A percentile compares a stretch with the other conserved stretches of the same genome.
Evolutionary conservation across 2,888 invertebrate species (phyloP).

Genomic region (Nasonia oneida): DNA sequence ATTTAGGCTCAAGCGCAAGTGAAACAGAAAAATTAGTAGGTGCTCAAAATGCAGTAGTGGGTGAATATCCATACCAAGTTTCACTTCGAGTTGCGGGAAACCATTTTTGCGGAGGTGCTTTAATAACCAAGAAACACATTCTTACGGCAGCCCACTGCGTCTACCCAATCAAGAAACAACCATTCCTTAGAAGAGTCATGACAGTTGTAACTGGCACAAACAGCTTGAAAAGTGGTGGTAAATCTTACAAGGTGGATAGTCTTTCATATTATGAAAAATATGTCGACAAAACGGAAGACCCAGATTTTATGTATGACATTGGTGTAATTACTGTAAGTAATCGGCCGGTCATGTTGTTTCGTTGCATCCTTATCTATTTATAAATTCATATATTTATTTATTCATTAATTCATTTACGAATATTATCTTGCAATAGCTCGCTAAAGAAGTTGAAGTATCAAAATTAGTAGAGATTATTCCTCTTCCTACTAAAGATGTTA

Average conservation of each 20-base stretch:
- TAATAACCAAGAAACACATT: neutral
- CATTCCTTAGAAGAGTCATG: neutral
- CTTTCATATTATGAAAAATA: neutral
- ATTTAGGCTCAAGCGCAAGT: neutral
- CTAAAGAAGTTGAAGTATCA: neutral
- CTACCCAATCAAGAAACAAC: neutral
- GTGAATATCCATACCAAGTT: neutral
- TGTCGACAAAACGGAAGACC: neutral
- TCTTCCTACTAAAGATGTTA: neutral
- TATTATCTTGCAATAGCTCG: neutral
- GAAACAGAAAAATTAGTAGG: neutral
- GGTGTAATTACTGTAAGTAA: neutral
- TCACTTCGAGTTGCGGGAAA: neutral
- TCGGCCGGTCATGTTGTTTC: neutral
- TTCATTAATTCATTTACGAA: neutral
- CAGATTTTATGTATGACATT: neutral
- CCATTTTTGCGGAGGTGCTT: neutral
- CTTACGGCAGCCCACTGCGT: neutral
- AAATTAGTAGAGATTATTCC: neutral
- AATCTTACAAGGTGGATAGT: neutral
- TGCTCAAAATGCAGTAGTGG: neutral
- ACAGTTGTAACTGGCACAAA: neutral
- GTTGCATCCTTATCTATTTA: neutral
- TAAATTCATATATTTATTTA: neutral
- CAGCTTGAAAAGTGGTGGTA: neutral